Base-by-base conservation (phyloP, 2,113 vertebrate species). In the Tichodroma muraria region DNA sequence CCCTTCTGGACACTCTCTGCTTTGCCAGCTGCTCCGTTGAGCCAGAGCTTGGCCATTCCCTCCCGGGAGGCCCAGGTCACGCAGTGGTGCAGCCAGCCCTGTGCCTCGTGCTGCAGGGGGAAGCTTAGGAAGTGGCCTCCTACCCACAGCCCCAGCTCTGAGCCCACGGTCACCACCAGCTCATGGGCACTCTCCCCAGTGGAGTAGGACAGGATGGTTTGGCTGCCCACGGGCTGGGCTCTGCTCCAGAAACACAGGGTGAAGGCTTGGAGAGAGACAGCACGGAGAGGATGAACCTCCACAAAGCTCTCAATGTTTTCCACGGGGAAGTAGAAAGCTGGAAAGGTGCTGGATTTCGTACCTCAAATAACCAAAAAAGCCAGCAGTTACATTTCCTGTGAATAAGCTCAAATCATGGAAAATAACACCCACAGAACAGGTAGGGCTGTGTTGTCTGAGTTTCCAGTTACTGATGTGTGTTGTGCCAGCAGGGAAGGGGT, bases 161-260 rank as follows among this genome's bases (percentile, higher is more conserved):
- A 20, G 14, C 94, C 96, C 57, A 98, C 87, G 0, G 97, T 97
- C 94, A 98, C 82, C 94, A 90, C 85, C 40, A 98, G 96, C 94
- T 99, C 98, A 0, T 98, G 98, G 44, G 98, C 98, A 2, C 89
- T 97, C 11, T 94, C 79, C 19, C 53, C 66, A 2, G 96, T 98
- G 88, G 97, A 96, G 75, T 99, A 99, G 60, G 98, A 98, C 42
- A 98, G 88, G 49, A 98, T 70, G 1, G 98, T 98, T 90, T 98
- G 97, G 53, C 88, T 73, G 20, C 96, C 95, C 4, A 23, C 3
- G 0, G 40, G 57, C 25, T 66, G 77, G 25, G 96, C 81, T 30
- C 89, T 96, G 75, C 98, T 87, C 37, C 98, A 98, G 97, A 98
- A 97, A 64, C 98, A 98, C 15, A 96, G 83, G 0, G 98, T 98